These are phyloP conservation scores for Pontoporia blainvillei DNA, from an alignment of 2,113 vertebrate genomes.

Conservation along the genomic window DNA sequence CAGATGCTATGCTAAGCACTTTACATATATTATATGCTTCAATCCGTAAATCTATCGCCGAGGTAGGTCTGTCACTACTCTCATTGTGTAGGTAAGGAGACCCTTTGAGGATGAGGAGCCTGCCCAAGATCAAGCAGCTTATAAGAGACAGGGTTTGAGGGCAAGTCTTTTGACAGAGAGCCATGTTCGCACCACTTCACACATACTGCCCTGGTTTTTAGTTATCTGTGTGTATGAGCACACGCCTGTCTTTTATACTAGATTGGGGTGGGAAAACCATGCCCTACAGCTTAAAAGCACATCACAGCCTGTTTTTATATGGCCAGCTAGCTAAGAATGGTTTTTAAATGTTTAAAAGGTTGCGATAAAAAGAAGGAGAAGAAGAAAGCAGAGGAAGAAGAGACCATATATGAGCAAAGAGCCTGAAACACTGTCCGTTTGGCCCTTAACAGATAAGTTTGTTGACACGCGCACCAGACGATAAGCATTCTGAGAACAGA, in stretches of 20 bases:
- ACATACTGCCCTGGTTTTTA: not conserved
- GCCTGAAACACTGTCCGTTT: not conserved
- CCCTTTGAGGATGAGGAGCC: not conserved
- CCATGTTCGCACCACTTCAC: not conserved
- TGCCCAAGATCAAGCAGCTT: not conserved
- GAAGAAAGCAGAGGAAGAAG: not conserved
- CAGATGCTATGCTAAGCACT: not conserved
- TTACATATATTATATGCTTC: not conserved
- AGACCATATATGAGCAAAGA: not conserved
- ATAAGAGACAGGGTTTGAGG: not conserved
- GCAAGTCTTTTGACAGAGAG: not conserved
- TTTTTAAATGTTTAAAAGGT: not conserved
- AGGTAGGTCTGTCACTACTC: not conserved
- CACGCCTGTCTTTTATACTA: not conserved
- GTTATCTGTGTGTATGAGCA: not conserved
- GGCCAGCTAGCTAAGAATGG: not conserved
- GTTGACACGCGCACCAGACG: not conserved
- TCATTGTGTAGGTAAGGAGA: not conserved
- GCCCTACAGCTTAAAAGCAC: not conserved
- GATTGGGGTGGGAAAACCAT: not conserved
- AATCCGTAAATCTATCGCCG: not conserved
- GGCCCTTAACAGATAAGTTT: not conserved
- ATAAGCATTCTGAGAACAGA: not conserved
- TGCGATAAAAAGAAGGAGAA: not conserved
- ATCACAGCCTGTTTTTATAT: not conserved